Percentiles rank a stretch among this genome's conserved stretches.
Conservation (phyloP, 2,113 vertebrate species). For the Uria aalge region DNA sequence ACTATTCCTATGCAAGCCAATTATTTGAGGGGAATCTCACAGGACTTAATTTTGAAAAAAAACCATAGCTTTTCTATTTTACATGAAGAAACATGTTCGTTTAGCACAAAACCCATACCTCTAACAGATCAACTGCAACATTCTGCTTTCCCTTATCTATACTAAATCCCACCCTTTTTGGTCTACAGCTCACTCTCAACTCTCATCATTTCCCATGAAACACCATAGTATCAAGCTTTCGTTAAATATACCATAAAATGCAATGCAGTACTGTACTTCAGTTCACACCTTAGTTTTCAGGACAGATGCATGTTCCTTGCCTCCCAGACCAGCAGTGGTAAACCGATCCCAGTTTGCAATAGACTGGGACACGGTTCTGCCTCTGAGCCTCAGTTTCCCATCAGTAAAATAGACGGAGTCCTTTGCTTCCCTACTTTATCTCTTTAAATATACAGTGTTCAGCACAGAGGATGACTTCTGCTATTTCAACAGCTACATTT, state of each 20-base stretch:
- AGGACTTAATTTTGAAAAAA: background rate
- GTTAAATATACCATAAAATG: background rate
- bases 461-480: background rate
- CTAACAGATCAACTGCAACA: background rate
- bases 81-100: background rate
- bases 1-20: background rate
- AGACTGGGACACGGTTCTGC: rapidly evolving
- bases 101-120: background rate
- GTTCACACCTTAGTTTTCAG: background rate
- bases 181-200: background rate
- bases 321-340: background rate
- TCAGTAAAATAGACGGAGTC: background rate
- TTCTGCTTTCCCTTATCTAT: background rate
- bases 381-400: background rate
- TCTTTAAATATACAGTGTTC: background rate
- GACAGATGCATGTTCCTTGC: background rate
- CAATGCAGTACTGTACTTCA: too few relatives aligned
- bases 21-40: background rate
- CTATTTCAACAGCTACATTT: background rate
- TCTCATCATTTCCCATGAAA: background rate
- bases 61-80: background rate
- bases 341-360: background rate
- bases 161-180: background rate
- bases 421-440: background rate
- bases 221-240: background rate